A percentile compares a stretch with the other conserved stretches of the same genome.
Evolutionary conservation across 2,113 vertebrate genomes (phyloP).

Genomic region (Taxidea taxus): DNA sequence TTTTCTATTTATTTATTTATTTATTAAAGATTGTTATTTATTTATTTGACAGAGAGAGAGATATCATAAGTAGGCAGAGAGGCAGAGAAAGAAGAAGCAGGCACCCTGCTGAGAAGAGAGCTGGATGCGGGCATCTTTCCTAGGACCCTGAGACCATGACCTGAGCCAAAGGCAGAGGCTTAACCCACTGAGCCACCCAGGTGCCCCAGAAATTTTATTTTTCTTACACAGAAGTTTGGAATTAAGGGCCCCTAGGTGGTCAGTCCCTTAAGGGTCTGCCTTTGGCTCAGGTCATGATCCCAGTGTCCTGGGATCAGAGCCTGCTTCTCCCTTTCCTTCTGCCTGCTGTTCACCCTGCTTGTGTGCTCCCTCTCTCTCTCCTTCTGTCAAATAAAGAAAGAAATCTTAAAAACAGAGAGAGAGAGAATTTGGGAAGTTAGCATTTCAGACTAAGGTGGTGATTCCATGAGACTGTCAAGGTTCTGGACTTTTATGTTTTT

Average conservation of each 20-base stretch:
- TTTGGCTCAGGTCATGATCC: neutral
- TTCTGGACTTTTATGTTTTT: neutral
- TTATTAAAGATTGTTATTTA: too few species aligned
- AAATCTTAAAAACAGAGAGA: neutral
- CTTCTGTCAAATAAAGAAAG: neutral
- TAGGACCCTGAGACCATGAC: too few species aligned
- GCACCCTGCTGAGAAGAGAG: too few species aligned
- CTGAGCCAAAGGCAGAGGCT: too few species aligned
- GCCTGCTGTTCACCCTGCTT: neutral
- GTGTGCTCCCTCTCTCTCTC: neutral
- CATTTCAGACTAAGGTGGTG: neutral
- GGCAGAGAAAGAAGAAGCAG: too few species aligned
- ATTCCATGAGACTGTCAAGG: neutral
- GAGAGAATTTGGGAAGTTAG: neutral
- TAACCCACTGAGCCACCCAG: too few species aligned
- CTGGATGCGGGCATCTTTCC: rapidly evolving
- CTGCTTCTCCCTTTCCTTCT: neutral
- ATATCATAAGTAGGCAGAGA: too few species aligned
- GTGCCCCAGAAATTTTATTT: neutral
- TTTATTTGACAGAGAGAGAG: too few species aligned
- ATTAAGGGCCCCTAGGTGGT: neutral
- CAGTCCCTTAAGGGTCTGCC: neutral
- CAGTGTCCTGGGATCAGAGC: neutral
- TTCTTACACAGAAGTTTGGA: neutral
- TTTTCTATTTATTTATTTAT: too few species aligned